phyloP scores from a whole-genome alignment of 2,888 invertebrate genomes.

The Achlya flavicornis region DNA sequence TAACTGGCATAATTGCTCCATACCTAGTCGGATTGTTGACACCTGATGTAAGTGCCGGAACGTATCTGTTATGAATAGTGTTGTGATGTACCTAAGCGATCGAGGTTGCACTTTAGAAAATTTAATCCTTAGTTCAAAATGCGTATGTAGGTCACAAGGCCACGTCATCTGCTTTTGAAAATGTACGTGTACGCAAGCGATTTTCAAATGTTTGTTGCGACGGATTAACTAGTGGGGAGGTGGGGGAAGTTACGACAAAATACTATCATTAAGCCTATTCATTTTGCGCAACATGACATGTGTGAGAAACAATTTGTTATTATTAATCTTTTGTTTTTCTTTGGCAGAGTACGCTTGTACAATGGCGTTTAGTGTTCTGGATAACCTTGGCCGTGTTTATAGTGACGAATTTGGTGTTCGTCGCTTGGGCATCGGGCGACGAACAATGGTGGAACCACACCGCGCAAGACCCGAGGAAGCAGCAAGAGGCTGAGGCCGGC shows the following conservation, averaged over 20 bases:
- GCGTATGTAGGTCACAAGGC: conserved; percentile 27
- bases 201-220: background rate
- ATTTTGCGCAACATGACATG: background rate
- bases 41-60: conserved; percentile 82
- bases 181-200: conserved; percentile 14
- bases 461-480: conserved; percentile 60
- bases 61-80: conserved; percentile 30
- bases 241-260: no score
- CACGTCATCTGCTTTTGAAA: conserved; percentile 26
- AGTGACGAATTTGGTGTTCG: conserved; percentile 88
- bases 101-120: conserved; percentile 28
- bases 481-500: conserved; percentile 56
- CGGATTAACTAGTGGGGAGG: background rate
- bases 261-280: no score
- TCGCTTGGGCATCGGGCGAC: conserved; percentile 90
- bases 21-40: conserved; percentile 87
- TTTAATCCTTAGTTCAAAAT: conserved; percentile 12
- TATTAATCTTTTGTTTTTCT: conserved; percentile 14
- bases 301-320: background rate
- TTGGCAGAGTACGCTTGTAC: conserved; percentile 83
- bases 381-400: conserved; percentile 89
- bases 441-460: conserved; percentile 90
- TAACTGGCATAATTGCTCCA: conserved; percentile 88
- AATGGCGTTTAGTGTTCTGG: conserved; percentile 93
- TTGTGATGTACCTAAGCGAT: conserved; percentile 22